These are phyloP conservation scores for Petrocephalus microphthalmus DNA, from an alignment of 2,113 vertebrate genomes.

Conservation along the genomic window DNA sequence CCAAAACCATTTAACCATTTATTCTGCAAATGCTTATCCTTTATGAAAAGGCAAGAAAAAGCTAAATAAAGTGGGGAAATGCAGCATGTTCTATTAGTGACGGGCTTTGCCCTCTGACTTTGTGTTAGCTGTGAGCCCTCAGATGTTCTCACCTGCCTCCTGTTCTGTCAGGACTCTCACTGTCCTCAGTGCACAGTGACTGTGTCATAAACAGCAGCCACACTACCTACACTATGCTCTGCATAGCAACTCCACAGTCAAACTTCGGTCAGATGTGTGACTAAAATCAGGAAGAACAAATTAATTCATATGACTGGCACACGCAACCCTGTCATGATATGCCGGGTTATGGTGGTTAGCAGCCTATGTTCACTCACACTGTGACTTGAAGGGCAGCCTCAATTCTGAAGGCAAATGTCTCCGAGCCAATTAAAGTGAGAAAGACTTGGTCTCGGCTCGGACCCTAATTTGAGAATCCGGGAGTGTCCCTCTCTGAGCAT, in stretches of 20 bases:
- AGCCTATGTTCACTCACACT: background rate
- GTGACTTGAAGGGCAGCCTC: background rate
- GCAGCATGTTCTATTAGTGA: background rate
- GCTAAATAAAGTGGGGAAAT: background rate
- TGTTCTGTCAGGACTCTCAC: background rate
- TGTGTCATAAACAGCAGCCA: background rate
- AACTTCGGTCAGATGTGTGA: background rate
- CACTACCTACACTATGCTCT: background rate
- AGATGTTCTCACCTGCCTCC: background rate
- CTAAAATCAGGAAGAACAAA: background rate
- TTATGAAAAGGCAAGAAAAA: background rate
- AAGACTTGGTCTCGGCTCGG: background rate
- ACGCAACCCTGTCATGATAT: background rate
- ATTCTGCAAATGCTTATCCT: background rate
- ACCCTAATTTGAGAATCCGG: conserved; percentile 4
- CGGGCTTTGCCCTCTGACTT: background rate
- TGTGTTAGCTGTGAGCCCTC: background rate
- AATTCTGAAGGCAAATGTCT: background rate
- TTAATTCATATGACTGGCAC: background rate
- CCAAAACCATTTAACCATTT: background rate
- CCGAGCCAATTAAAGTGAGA: background rate
- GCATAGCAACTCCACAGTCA: background rate
- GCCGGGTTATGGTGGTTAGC: background rate
- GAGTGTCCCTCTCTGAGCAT: background rate
- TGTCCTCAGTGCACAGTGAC: background rate